Evolutionary conservation across 2,113 vertebrate genomes (phyloP).

Genomic region (Hippocampus guttulatus): DNA sequence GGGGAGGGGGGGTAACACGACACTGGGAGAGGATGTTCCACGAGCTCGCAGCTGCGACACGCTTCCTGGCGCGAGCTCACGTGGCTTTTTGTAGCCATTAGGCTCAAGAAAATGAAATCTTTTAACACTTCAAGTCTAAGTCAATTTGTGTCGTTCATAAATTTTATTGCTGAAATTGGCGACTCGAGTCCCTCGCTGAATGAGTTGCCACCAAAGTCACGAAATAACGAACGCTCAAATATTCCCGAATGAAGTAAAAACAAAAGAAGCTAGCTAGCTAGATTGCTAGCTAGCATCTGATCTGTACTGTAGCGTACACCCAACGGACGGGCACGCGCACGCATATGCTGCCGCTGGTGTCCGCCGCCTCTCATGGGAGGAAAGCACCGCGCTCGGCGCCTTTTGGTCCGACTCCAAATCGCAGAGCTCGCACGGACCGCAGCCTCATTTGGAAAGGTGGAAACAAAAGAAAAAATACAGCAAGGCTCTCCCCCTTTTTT

Average conservation of each 20-base stretch:
- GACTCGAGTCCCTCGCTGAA: too few species aligned
- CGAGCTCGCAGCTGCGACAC: conserved; percentile 44
- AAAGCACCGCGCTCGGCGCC: conserved; percentile 48
- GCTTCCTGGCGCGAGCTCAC: not conserved
- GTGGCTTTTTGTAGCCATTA: too few species aligned
- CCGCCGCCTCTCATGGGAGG: conserved; percentile 57
- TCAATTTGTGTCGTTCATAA: too few species aligned
- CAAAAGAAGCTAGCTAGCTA: too few species aligned
- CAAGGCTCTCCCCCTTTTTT: conserved; percentile 26
- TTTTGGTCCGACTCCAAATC: conserved; percentile 67
- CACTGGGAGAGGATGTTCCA: conserved; percentile 60
- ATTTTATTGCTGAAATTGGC: too few species aligned
- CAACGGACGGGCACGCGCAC: conserved; percentile 70
- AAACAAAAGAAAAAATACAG: not conserved
- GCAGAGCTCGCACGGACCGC: conserved; percentile 52
- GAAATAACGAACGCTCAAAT: too few species aligned
- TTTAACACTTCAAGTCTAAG: too few species aligned
- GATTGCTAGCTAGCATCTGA: too few species aligned
- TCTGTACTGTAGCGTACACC: conserved; percentile 26
- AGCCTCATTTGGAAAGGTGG: conserved; percentile 3
- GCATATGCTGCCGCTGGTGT: conserved; percentile 71
- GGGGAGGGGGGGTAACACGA: conserved; percentile 44
- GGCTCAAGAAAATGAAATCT: too few species aligned
- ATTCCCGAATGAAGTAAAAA: too few species aligned
- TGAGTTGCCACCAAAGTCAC: too few species aligned